Conservation (phyloP, 2,888 invertebrate species). For the Augochlorella aurata region DNA sequence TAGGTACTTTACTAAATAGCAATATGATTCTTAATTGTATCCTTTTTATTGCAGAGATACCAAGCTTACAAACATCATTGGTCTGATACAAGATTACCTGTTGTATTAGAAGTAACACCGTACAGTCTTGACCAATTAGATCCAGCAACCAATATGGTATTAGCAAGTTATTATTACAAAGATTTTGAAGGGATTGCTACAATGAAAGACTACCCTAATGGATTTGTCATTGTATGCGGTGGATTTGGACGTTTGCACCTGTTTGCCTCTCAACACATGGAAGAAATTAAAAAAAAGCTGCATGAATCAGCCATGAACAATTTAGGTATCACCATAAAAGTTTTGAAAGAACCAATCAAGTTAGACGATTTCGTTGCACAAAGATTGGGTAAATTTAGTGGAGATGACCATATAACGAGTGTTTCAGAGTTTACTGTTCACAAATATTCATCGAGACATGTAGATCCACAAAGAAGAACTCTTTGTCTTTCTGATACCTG, state of each 20-base stretch:
- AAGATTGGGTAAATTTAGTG: slow-evolving; percentile 94
- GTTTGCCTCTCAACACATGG: slow-evolving; percentile 92
- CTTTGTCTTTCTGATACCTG: slow-evolving; percentile 98
- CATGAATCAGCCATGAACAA: slow-evolving; percentile 91
- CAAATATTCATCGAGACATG: slow-evolving; percentile 92
- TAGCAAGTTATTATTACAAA: slow-evolving; percentile 93
- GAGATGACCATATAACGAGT: slow-evolving; percentile 97
- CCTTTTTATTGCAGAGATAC: slow-evolving; percentile 85
- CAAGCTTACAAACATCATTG: slow-evolving; percentile 98
- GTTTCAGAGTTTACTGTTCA: slow-evolving; percentile 98
- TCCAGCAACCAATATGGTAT: slow-evolving; percentile 90
- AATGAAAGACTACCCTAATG: slow-evolving; percentile 94
- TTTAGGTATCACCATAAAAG: slow-evolving; percentile 92
- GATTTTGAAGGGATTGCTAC: slow-evolving; percentile 92
- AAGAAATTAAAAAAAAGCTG: slow-evolving; percentile 93
- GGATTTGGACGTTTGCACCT: slow-evolving; percentile 96
- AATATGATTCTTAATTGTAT: slow-evolving; percentile 13
- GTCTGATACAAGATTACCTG: slow-evolving; percentile 95
- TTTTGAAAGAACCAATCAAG: slow-evolving; percentile 91
- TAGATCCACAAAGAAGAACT: slow-evolving; percentile 93
- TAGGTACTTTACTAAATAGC: not conserved
- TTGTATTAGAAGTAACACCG: slow-evolving; percentile 95
- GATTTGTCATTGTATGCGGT: slow-evolving; percentile 95
- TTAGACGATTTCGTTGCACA: slow-evolving; percentile 93
- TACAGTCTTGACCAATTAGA: slow-evolving; percentile 96